Percentiles rank a stretch among this genome's conserved stretches.
phyloP scores from a whole-genome alignment of 2,888 invertebrate genomes.

The Melipona beecheii region DNA sequence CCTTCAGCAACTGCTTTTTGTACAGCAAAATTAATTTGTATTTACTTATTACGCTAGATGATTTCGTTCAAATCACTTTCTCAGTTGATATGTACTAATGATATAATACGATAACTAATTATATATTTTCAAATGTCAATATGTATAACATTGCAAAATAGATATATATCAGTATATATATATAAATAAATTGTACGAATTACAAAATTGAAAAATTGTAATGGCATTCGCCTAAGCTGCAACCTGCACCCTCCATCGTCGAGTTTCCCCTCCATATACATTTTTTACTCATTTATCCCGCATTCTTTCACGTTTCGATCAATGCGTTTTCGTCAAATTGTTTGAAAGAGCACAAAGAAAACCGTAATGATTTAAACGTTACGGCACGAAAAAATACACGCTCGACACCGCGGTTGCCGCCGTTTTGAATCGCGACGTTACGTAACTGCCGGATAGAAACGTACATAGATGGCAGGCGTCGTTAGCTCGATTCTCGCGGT shows the following conservation, averaged over 20 bases:
- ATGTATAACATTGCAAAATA: too few relatives aligned
- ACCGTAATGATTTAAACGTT: background rate
- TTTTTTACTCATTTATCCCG: too few relatives aligned
- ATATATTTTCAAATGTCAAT: background rate
- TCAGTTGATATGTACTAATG: background rate
- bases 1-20: background rate
- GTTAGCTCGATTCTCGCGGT: background rate
- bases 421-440: conserved; percentile 17
- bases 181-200: too few relatives aligned
- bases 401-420: background rate
- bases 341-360: background rate
- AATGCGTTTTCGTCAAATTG: background rate
- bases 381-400: background rate
- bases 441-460: background rate
- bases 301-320: background rate
- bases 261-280: background rate
- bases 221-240: background rate
- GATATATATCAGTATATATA: too few relatives aligned
- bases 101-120: background rate
- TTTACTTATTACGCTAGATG: too few relatives aligned
- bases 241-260: background rate
- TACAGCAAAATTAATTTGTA: background rate
- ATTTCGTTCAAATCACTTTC: too few relatives aligned
- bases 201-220: background rate
- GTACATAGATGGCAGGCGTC: background rate